Percentiles rank a stretch among this genome's conserved stretches.
Conservation (phyloP, 2,113 vertebrate genomes). For the Sisor rabdophorus region DNA sequence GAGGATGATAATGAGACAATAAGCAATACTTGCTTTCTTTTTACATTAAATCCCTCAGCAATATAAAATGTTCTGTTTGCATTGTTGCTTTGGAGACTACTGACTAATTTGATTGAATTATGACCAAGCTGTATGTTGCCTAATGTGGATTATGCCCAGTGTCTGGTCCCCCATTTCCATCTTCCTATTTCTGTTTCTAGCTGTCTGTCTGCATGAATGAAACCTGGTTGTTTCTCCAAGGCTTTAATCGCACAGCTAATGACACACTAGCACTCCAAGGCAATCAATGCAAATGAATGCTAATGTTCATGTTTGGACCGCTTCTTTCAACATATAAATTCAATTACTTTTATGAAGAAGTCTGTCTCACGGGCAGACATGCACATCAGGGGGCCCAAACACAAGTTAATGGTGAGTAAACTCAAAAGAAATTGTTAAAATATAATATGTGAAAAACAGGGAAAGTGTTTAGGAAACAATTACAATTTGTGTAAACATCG, state of each 20-base stretch:
- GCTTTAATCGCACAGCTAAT: slow-evolving; percentile 31
- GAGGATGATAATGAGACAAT: slow-evolving; percentile 11
- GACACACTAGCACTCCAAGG: slow-evolving; percentile 19
- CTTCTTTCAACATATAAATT: slow-evolving; percentile 12
- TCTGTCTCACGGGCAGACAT: not conserved
- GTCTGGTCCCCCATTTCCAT: not conserved
- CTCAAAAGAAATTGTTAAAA: not conserved
- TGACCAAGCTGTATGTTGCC: not conserved
- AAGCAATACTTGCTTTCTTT: not conserved
- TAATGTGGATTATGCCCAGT: not conserved
- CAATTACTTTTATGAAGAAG: slow-evolving; percentile 21
- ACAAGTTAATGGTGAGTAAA: slow-evolving; percentile 6
- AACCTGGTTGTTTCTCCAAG: not conserved
- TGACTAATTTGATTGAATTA: slow-evolving; percentile 5
- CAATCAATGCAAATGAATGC: slow-evolving; percentile 23
- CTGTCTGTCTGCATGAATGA: slow-evolving; percentile 13
- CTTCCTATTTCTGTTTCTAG: not conserved
- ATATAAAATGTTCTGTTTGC: slow-evolving; percentile 7
- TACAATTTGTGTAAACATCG: not conserved
- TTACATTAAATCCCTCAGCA: not conserved
- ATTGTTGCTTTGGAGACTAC: slow-evolving; percentile 5
- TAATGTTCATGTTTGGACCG: not conserved
- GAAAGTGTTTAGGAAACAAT: not conserved
- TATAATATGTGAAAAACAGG: not conserved
- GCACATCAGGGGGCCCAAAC: not conserved